These are phyloP conservation scores for Tragulus kanchil DNA, from an alignment of 2,113 vertebrate genomes.

Conservation along the genomic window DNA sequence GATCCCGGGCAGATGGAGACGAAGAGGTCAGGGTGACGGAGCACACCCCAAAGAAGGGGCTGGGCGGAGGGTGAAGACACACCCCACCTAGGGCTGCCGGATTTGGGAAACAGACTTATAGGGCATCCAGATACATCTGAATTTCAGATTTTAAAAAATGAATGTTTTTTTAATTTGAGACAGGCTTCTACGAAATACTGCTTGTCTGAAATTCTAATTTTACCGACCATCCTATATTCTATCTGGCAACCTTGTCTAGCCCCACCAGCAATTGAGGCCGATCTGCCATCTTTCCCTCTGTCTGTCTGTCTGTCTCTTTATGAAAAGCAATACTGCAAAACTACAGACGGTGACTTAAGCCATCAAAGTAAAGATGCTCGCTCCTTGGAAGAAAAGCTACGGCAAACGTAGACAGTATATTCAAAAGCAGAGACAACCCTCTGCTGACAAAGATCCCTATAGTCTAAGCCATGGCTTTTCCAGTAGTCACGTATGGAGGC, in stretches of 20 bases:
- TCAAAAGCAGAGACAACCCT: neutral
- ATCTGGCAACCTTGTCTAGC: neutral
- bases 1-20: neutral
- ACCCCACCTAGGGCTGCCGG: too few species aligned
- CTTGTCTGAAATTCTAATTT: neutral
- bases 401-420: neutral
- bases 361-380: neutral
- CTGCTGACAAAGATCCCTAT: neutral
- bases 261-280: neutral
- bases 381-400: neutral
- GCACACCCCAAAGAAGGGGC: neutral
- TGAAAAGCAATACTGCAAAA: neutral
- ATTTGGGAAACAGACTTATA: neutral
- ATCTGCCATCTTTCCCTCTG: neutral
- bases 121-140: neutral
- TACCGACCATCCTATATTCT: neutral
- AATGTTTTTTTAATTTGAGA: neutral
- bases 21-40: neutral
- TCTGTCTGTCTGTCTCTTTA: neutral
- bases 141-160: neutral
- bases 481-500: neutral
- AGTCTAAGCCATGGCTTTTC: neutral
- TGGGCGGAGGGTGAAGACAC: accelerated
- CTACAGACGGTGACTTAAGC: neutral
- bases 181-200: neutral